Conservation (phyloP, 2,113 vertebrate genomes). For the Thomomys bottae region DNA sequence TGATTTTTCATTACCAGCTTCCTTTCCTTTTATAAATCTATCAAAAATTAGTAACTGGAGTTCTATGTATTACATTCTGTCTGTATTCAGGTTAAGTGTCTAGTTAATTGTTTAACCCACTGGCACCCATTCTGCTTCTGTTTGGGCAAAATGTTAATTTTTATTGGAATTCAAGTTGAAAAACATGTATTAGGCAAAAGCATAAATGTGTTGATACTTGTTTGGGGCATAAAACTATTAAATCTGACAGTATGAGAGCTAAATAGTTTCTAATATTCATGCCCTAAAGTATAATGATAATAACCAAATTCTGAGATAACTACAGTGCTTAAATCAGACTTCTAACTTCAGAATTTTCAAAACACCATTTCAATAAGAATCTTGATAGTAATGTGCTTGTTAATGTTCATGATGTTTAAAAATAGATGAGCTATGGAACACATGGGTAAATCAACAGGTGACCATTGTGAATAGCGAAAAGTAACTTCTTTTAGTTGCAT, state of each 20-base stretch:
- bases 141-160: neutral
- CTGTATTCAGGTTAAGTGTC: neutral
- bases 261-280: neutral
- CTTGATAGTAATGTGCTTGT: neutral
- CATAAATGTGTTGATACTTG: neutral
- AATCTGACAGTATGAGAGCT: neutral
- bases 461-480: neutral
- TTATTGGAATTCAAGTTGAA: neutral
- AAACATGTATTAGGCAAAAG: conserved; percentile 6
- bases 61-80: neutral
- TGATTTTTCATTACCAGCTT: neutral
- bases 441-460: neutral
- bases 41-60: neutral
- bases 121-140: neutral
- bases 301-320: neutral
- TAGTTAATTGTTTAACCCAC: neutral
- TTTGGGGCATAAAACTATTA: neutral
- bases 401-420: neutral
- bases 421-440: neutral
- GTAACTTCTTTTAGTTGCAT: neutral
- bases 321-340: neutral
- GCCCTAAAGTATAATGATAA: neutral
- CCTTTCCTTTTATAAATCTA: neutral
- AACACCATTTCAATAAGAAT: neutral
- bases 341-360: neutral